Evolutionary conservation across 2,888 invertebrate species (phyloP), one percentile per base, ranked within the genome.

Genomic region (Rotaria magnacalcarata): DNA sequence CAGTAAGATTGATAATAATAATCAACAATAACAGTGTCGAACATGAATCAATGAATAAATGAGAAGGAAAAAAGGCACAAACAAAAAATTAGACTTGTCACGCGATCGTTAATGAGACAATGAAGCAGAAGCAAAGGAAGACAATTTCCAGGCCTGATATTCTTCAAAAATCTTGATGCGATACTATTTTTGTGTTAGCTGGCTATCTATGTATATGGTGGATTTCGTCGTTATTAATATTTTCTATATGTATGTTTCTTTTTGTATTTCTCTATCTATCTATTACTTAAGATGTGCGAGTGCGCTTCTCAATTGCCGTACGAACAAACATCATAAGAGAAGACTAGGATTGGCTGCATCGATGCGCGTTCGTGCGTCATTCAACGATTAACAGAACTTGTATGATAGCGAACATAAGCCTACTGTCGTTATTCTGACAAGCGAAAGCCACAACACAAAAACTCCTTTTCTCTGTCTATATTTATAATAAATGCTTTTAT

Each of bases 61-160:
- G 24, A 24, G 24, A 56, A 7, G 24, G 4, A 56, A 56, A 56
- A 67, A 67, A 67, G 24, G 34, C 50, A 67, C 34, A 67, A 67
- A 34, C 34, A 67, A 67, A 34, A 67, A 67, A 67, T 67, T 67
- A 67, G 67, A 67, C 34, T 67, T 67, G 67, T 19, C 34, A 67
- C 67, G 34, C 27, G 16, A 34, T 34, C 67, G 67, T 19, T 67
- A 19, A 34, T 67, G 67, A 67, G 19, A 67, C 67, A 67, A 67
- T 67, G 67, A 67, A 67, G 67, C 19, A 67, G 67, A 67, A 67
- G 27, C 34, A 14, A 67, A 67, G 34, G 24, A 27, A 67, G 34
- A 67, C 16, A 34, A 34, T 67, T 34, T 67, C 34, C 19, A 67
- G 11, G 24, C 67, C 67, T 34, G 67, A 34, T 34, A 34, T 19